Percentiles rank a stretch among this genome's conserved stretches.
Evolutionary conservation across 37 sponge, comb jelly and placozoan genomes (phyloP).

Genomic region (Cliona cf. orientalis): DNA sequence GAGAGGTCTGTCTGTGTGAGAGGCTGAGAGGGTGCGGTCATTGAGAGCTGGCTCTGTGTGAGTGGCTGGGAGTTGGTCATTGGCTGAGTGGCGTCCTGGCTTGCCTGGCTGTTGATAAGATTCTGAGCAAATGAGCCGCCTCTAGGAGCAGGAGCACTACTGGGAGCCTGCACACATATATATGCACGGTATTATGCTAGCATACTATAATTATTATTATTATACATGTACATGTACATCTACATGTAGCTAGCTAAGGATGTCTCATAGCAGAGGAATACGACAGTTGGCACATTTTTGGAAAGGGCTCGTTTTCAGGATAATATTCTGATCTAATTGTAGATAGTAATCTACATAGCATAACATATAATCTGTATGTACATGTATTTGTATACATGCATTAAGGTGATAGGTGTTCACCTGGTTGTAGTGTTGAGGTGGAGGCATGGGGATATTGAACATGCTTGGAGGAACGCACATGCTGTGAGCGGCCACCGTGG

Average conservation of each 20-base stretch:
- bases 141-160: neutral
- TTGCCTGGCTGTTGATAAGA: conserved; percentile 74
- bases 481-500: conserved; percentile 76
- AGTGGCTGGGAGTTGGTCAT: conserved; percentile 69
- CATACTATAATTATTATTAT: no score
- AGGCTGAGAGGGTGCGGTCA: conserved; percentile 87
- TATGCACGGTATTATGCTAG: no score
- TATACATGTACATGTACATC: no score
- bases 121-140: conserved; percentile 48
- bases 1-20: conserved; percentile 95
- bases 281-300: no score
- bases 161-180: no score
- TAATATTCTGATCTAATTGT: neutral
- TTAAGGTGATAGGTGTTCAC: neutral
- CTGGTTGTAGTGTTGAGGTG: conserved; percentile 54
- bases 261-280: no score
- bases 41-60: conserved; percentile 73
- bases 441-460: conserved; percentile 84
- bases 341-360: neutral
- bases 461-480: conserved; percentile 89
- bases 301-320: no score
- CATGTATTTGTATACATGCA: neutral
- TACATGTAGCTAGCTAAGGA: no score
- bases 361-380: neutral
- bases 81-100: conserved; percentile 34